Evolutionary conservation across 2,797 vertebrate genomes (phyloP).

Genomic region (Macropus fuliginosus): DNA sequence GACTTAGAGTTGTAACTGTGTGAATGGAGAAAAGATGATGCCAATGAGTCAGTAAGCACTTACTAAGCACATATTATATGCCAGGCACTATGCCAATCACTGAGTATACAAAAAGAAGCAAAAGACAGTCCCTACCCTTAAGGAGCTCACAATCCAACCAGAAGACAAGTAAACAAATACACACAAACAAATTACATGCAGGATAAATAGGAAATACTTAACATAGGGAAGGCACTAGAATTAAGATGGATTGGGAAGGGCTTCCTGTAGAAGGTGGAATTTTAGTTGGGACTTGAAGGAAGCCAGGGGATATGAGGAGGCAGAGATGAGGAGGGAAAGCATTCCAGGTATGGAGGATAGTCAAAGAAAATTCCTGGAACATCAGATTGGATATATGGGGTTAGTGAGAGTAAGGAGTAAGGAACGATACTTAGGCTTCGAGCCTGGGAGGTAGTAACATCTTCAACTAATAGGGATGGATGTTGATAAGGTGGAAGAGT

Average conservation of each 20-base stretch:
- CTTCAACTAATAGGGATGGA: not conserved
- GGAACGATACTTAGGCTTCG: not conserved
- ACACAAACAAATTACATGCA: not conserved
- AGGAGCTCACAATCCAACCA: not conserved
- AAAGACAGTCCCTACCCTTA: not conserved
- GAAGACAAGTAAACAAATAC: not conserved
- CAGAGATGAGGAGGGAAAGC: not conserved
- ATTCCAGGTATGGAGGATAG: not conserved
- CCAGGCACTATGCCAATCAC: not conserved
- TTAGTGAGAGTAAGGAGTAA: slow-evolving; percentile 4
- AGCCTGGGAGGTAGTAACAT: slow-evolving; percentile 7
- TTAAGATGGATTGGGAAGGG: not conserved
- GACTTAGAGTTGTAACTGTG: not conserved
- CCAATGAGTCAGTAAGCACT: not conserved
- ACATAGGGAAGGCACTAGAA: not conserved
- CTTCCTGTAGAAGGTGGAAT: not conserved
- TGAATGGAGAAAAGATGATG: not conserved
- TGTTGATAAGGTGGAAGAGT: not conserved
- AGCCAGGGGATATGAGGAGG: not conserved
- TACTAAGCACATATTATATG: not conserved
- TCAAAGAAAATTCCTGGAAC: slow-evolving; percentile 9
- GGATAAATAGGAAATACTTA: not conserved
- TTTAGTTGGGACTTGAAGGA: not conserved
- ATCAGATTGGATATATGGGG: slow-evolving; percentile 4
- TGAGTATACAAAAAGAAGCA: not conserved